phyloP scores from a whole-genome alignment of 2,888 invertebrate species.

The Arge pagana region DNA sequence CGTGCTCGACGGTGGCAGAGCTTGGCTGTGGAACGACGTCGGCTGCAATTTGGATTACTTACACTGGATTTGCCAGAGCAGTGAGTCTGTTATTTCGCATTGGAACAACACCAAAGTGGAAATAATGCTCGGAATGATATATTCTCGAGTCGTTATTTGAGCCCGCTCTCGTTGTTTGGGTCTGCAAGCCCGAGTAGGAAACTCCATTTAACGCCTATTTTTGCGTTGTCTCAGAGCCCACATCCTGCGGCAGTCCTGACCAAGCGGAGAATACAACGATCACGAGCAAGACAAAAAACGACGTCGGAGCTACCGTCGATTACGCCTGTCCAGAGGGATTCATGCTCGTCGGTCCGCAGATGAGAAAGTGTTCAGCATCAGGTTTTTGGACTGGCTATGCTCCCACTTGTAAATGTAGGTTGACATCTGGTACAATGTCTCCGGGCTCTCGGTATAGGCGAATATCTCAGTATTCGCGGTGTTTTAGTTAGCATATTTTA shows the following conservation, averaged over 20 bases:
- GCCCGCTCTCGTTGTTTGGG: too few species aligned
- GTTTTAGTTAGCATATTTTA: too few species aligned
- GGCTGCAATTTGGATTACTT: constrained; percentile 92
- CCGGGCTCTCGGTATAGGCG: too few species aligned
- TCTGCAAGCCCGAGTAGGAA: too few species aligned
- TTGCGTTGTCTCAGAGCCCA: constrained; percentile 81
- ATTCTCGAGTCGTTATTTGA: too few species aligned
- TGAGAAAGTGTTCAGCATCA: constrained; percentile 71
- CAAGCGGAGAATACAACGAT: constrained; percentile 83
- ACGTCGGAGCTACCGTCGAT: constrained; percentile 73
- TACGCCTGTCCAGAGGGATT: constrained; percentile 85
- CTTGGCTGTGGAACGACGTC: constrained; percentile 94
- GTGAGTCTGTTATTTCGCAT: constrained; percentile 64
- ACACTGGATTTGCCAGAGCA: constrained; percentile 91
- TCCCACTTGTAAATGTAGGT: constrained; percentile 86
- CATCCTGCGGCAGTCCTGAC: constrained; percentile 87
- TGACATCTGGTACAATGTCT: too few species aligned
- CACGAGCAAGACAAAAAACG: constrained; percentile 67
- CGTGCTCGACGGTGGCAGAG: constrained; percentile 87
- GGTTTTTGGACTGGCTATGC: constrained; percentile 85
- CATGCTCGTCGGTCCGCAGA: constrained; percentile 73
- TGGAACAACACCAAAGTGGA: constrained; percentile 6
- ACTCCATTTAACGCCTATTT: too few species aligned
- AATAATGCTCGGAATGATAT: neutral
- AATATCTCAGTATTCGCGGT: too few species aligned